A percentile compares a stretch with the other conserved stretches of the same genome.
These are phyloP conservation scores for Tupiocoris notatus DNA, from an alignment of 2,888 invertebrate species.

Conservation along the genomic window DNA sequence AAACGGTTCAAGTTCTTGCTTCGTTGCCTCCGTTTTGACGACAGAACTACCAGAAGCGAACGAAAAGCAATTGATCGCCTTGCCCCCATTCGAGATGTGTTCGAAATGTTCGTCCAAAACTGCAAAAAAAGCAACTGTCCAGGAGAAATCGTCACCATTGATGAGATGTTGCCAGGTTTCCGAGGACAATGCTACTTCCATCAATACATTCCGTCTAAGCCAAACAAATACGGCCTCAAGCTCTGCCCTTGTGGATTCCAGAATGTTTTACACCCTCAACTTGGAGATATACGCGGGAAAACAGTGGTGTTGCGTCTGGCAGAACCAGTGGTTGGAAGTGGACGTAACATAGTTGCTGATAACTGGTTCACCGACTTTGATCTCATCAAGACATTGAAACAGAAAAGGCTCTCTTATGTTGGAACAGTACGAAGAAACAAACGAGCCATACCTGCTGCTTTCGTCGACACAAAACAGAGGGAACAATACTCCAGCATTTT, in stretches of 20 bases:
- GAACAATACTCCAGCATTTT: conserved; percentile 1
- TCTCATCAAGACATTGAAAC: conserved; percentile 37
- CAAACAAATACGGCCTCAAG: conserved; percentile 8
- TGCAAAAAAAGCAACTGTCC: conserved; percentile 46
- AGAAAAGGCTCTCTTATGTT: conserved; percentile 40
- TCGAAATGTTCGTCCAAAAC: conserved; percentile 50
- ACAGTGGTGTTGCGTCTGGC: conserved; percentile 44
- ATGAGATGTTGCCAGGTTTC: conserved; percentile 4
- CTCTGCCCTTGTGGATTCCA: conserved; percentile 5
- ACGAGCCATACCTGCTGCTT: conserved; percentile 6
- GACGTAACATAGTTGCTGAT: conserved; percentile 50
- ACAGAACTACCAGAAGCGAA: conserved; percentile 47
- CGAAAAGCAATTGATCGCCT: conserved; percentile 48
- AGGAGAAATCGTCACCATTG: not conserved
- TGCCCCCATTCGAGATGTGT: conserved; percentile 50
- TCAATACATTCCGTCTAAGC: conserved; percentile 1
- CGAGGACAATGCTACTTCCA: not conserved
- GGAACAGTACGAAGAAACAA: conserved; percentile 44
- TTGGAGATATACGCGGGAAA: conserved; percentile 44
- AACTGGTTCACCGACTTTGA: conserved; percentile 50
- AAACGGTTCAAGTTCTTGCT: conserved; percentile 12
- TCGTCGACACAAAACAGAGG: conserved; percentile 3
- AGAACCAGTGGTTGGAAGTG: conserved; percentile 43
- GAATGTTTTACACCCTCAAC: conserved; percentile 34
- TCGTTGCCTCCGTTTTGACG: conserved; percentile 8